Percentiles rank a stretch among this genome's conserved stretches.
These are phyloP conservation scores for Seriola dumerili DNA, from an alignment of 2,113 vertebrate species.

Conservation along the genomic window DNA sequence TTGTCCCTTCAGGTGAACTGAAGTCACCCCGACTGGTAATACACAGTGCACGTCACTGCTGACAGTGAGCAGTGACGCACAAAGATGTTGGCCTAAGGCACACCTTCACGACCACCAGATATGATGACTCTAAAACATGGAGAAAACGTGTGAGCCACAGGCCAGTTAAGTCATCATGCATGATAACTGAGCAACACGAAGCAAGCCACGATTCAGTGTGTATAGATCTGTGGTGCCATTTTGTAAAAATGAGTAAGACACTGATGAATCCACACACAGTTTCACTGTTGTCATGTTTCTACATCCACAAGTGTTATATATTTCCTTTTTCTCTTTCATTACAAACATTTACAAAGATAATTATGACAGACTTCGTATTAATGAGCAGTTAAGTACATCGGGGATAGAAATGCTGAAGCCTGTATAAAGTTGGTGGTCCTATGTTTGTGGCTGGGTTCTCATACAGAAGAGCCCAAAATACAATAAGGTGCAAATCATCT, in stretches of 20 bases:
- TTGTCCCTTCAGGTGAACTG: conserved; percentile 35
- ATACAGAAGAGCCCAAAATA: conserved; percentile 44
- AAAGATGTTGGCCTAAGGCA: conserved; percentile 89
- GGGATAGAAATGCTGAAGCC: conserved; percentile 61
- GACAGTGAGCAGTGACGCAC: conserved; percentile 32
- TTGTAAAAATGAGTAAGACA: conserved; percentile 75
- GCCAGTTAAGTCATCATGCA: conserved; percentile 84
- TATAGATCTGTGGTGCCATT: conserved; percentile 72
- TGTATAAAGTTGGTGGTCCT: conserved; percentile 57
- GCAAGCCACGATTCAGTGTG: conserved; percentile 83
- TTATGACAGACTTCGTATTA: conserved; percentile 65
- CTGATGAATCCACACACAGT: conserved; percentile 77
- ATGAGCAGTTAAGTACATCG: conserved; percentile 51
- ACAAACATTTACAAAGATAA: conserved; percentile 87
- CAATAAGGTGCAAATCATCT: conserved; percentile 72
- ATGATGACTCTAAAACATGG: conserved; percentile 64
- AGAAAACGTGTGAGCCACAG: conserved; percentile 60
- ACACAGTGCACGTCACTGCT: conserved; percentile 15
- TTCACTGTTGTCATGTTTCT: conserved; percentile 76
- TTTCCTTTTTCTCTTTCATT: conserved; percentile 70
- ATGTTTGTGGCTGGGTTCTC: conserved; percentile 48
- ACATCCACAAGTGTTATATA: conserved; percentile 61
- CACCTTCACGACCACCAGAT: conserved; percentile 87
- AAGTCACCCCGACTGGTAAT: conserved; percentile 21
- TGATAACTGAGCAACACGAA: conserved; percentile 78